Evolutionary conservation across 2,888 invertebrate species (phyloP).

Genomic region (Zeuzera pyrina): DNA sequence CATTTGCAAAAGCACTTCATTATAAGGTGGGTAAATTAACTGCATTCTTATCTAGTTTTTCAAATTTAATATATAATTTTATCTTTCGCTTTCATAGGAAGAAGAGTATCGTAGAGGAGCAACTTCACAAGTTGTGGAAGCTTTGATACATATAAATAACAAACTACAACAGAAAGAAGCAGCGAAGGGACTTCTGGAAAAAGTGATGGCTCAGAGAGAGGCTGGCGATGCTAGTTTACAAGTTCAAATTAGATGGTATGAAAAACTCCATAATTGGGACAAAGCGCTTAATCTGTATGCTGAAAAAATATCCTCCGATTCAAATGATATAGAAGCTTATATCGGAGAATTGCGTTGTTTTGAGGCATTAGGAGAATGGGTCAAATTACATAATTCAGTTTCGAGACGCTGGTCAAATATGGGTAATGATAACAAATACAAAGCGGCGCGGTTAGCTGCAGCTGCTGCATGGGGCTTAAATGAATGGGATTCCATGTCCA

Average conservation of each 20-base stretch:
- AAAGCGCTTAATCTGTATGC: conserved; percentile 92
- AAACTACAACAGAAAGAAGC: conserved; percentile 99
- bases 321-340: conserved; percentile 83
- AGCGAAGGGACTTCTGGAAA: conserved; percentile 92
- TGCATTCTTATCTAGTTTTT: too few relatives aligned
- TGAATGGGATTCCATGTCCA: conserved; percentile 95
- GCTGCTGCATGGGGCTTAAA: conserved; percentile 97
- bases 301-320: conserved; percentile 77
- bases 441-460: conserved; percentile 91
- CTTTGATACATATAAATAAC: conserved; percentile 96
- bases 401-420: conserved; percentile 85
- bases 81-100: conserved; percentile 67
- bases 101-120: conserved; percentile 92
- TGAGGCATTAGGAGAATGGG: conserved; percentile 98
- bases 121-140: conserved; percentile 91
- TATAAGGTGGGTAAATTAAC: conserved; percentile 75
- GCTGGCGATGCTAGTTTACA: conserved; percentile 74
- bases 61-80: not conserved
- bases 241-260: conserved; percentile 93
- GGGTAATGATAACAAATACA: conserved; percentile 65
- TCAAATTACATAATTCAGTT: conserved; percentile 85
- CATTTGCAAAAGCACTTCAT: conserved; percentile 77
- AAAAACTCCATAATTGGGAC: conserved; percentile 99
- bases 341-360: conserved; percentile 96
- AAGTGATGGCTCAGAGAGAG: conserved; percentile 87